Evolutionary conservation across 1,140 invertebrate genomes (phyloP).

Genomic region (Meloidogyne floridensis): DNA sequence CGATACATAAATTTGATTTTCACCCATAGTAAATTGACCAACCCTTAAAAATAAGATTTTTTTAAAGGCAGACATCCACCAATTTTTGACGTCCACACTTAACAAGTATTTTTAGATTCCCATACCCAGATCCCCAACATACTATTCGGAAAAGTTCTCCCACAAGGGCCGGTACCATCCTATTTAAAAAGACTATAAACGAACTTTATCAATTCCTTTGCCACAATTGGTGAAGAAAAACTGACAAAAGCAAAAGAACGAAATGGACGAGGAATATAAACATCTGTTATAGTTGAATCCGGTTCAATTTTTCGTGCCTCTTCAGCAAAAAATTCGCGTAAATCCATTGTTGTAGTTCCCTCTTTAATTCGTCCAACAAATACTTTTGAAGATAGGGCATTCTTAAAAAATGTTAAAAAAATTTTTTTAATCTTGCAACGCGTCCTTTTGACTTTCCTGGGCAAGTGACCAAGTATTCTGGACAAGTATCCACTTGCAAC

Average conservation of each 20-base stretch:
- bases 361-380: constrained; percentile 69
- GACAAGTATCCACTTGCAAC: too few relatives aligned
- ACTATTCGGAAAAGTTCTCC: too few relatives aligned
- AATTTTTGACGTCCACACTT: too few relatives aligned
- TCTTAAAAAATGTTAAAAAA: background rate
- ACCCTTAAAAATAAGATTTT: constrained; percentile 1
- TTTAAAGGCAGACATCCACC: background rate
- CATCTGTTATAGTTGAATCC: constrained; percentile 61
- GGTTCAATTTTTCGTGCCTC: constrained; percentile 67
- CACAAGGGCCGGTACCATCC: too few relatives aligned
- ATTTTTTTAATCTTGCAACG: background rate
- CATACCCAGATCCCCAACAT: too few relatives aligned
- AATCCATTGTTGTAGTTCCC: constrained; percentile 67
- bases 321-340: constrained; percentile 68
- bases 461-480: too few relatives aligned
- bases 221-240: constrained; percentile 62
- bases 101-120: too few relatives aligned
- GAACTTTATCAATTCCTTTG: constrained; percentile 51
- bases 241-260: constrained; percentile 70
- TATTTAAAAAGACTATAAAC: background rate
- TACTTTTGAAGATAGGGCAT: constrained; percentile 60
- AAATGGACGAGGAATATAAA: constrained; percentile 70
- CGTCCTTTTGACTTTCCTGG: too few relatives aligned
- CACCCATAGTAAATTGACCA: constrained; percentile 13
- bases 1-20: constrained; percentile 13